These are phyloP conservation scores for Cyclura pinguis DNA, from an alignment of 2,797 vertebrate genomes.

Conservation along the genomic window DNA sequence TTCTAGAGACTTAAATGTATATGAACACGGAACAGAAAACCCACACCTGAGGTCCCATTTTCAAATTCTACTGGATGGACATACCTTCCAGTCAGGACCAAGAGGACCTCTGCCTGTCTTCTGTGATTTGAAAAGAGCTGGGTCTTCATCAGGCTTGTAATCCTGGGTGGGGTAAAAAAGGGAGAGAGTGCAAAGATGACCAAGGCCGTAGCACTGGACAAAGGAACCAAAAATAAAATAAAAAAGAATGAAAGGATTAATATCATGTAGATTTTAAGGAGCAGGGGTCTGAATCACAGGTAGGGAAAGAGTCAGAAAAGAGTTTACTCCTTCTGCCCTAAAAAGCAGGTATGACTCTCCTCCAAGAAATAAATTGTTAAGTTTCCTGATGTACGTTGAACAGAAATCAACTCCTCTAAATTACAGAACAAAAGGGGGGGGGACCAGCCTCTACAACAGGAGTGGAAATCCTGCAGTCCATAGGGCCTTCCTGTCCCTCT, in stretches of 20 bases:
- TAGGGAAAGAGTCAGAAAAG: neutral
- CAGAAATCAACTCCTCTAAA: neutral
- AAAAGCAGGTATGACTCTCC: neutral
- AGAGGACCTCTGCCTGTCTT: conserved; percentile 8
- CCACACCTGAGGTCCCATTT: neutral
- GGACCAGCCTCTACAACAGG: neutral
- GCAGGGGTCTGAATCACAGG: too few species aligned
- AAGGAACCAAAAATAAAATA: neutral
- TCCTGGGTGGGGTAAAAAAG: neutral
- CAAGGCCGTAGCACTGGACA: neutral
- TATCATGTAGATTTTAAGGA: neutral
- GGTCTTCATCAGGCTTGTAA: conserved; percentile 33
- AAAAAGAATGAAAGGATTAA: neutral
- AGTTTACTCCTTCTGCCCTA: neutral
- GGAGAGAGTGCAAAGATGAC: neutral
- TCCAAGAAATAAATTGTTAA: neutral
- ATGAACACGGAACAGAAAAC: neutral
- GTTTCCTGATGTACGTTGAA: neutral
- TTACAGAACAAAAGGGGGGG: neutral
- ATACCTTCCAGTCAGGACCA: conserved; percentile 23
- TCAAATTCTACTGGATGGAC: neutral
- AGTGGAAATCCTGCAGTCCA: neutral
- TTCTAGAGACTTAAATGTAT: neutral
- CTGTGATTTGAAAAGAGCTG: conserved; percentile 30
- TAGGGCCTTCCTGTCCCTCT: neutral